A percentile compares a stretch with the other conserved stretches of the same genome.
Evolutionary conservation across 2,888 invertebrate species (phyloP).

Genomic region (Xylota segnis): DNA sequence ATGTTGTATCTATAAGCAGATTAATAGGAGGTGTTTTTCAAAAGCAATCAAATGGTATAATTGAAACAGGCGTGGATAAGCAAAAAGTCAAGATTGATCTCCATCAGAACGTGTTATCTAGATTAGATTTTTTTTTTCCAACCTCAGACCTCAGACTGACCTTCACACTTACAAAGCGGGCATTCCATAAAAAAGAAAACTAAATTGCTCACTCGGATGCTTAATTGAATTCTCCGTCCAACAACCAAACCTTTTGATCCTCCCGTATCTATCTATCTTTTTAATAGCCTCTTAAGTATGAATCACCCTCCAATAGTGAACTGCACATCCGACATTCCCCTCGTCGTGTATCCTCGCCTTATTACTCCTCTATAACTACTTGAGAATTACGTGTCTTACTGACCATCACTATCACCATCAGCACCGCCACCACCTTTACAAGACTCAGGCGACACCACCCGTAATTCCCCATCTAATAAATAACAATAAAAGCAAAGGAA

Average conservation of each 20-base stretch:
- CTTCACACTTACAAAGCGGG: too few relatives aligned
- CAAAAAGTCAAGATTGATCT: too few relatives aligned
- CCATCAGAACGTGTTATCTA: too few relatives aligned
- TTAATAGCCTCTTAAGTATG: not conserved
- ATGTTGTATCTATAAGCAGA: too few relatives aligned
- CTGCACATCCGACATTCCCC: conserved; percentile 30
- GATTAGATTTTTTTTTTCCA: too few relatives aligned
- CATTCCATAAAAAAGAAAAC: not conserved
- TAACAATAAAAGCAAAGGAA: conserved; percentile 43
- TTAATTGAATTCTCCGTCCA: not conserved
- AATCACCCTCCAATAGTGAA: conserved; percentile 4
- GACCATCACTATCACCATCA: not conserved
- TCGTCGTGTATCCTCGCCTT: conserved; percentile 22
- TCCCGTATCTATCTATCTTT: not conserved
- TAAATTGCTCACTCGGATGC: not conserved
- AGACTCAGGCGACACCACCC: conserved; percentile 25
- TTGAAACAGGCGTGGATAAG: too few relatives aligned
- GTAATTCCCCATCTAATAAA: conserved; percentile 49
- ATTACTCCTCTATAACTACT: conserved; percentile 19
- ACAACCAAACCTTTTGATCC: not conserved
- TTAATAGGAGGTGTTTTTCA: too few relatives aligned
- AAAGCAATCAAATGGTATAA: too few relatives aligned
- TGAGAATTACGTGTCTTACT: conserved; percentile 31
- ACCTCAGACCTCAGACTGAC: too few relatives aligned
- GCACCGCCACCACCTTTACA: not conserved